phyloP scores from a whole-genome alignment of 2,797 vertebrate species.

The Triplophysa yarkandensis region DNA sequence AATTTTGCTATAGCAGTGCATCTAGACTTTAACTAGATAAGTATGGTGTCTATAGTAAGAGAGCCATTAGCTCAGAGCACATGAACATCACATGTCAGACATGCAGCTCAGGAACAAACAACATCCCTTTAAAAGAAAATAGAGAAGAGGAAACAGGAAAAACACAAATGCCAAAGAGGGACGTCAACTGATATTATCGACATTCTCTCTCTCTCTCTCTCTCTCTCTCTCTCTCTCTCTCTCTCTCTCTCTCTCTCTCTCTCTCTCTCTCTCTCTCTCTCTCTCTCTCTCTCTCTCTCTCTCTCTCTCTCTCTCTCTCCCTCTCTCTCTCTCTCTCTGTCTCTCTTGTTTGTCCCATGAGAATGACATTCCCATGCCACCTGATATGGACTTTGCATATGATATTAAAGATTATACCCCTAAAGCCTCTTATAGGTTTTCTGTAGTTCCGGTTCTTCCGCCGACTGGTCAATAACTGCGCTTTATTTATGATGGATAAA shows the following conservation, averaged over 20 bases:
- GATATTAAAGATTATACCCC: not conserved
- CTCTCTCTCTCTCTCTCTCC: too few relatives aligned
- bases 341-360: not conserved
- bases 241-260: too few relatives aligned
- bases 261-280: too few relatives aligned
- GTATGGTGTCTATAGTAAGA: not conserved
- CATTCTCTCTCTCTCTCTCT: too few relatives aligned
- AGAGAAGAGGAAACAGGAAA: not conserved
- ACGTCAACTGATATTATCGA: not conserved
- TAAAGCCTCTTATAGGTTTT: not conserved
- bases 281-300: too few relatives aligned
- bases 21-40: constrained; percentile 8
- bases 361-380: not conserved
- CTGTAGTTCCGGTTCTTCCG: not conserved
- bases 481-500: not conserved
- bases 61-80: not conserved
- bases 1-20: not conserved
- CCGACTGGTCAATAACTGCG: not conserved
- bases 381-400: not conserved
- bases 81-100: constrained; percentile 26
- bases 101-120: not conserved
- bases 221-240: too few relatives aligned
- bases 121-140: not conserved
- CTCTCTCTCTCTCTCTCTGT: too few relatives aligned
- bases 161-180: not conserved